Evolutionary conservation across 2,888 invertebrate genomes (phyloP).

Genomic region (Galerucella nymphaeae): DNA sequence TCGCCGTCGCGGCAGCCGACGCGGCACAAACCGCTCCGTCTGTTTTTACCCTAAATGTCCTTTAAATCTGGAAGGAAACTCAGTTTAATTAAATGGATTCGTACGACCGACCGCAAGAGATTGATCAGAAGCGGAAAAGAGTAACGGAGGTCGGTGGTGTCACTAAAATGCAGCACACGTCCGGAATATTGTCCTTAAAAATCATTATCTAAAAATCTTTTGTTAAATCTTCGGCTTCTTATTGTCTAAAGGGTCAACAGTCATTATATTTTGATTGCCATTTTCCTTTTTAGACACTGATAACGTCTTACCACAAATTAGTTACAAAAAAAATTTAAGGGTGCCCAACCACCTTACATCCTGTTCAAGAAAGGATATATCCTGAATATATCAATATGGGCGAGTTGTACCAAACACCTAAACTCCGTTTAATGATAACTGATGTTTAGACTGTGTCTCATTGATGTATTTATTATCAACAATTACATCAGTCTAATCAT

Average conservation of each 20-base stretch:
- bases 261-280: slow-evolving; percentile 47
- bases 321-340: slow-evolving; percentile 24
- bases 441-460: too few species aligned
- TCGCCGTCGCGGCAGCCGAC: too few species aligned
- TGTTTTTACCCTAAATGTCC: too few species aligned
- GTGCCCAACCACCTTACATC: slow-evolving; percentile 31
- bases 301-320: slow-evolving; percentile 50
- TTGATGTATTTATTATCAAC: too few species aligned
- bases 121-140: background rate
- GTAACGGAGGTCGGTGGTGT: background rate
- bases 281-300: slow-evolving; percentile 46
- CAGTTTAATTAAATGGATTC: background rate
- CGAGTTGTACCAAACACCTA: too few species aligned
- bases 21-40: too few species aligned
- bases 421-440: too few species aligned
- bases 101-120: background rate
- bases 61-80: background rate
- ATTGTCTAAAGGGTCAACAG: slow-evolving; percentile 25
- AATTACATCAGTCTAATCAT: too few species aligned
- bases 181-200: background rate
- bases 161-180: background rate
- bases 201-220: background rate
- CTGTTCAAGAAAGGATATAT: slow-evolving; percentile 19
- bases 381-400: slow-evolving; percentile 28
- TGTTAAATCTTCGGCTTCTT: slow-evolving; percentile 5